phyloP scores from a whole-genome alignment of 1,140 invertebrate genomes.

The Whitmania pigra region DNA sequence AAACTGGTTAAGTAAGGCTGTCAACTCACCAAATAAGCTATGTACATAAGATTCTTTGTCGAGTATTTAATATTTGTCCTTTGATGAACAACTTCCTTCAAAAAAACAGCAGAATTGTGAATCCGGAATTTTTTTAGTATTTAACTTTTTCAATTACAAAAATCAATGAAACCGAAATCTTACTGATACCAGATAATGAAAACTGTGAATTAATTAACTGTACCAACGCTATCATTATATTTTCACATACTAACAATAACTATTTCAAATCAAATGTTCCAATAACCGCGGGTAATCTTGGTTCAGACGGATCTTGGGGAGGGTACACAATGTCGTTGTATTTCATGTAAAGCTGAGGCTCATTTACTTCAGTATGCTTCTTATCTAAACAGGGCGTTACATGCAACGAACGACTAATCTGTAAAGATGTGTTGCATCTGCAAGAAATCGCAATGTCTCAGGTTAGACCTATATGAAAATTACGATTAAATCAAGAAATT shows the following conservation, averaged over 20 bases:
- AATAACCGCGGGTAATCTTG: slow-evolving; percentile 60
- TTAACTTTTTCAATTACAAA: neutral
- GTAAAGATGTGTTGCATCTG: no score
- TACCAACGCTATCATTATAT: slow-evolving; percentile 22
- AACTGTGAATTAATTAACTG: neutral
- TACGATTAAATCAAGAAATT: no score
- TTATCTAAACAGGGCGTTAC: neutral
- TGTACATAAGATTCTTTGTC: slow-evolving; percentile 80
- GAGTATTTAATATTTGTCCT: slow-evolving; percentile 74
- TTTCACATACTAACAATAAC: slow-evolving; percentile 34
- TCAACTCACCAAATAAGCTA: slow-evolving; percentile 57
- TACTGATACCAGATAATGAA: neutral
- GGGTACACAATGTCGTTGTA: slow-evolving; percentile 66
- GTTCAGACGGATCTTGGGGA: slow-evolving; percentile 59
- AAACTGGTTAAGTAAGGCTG: neutral
- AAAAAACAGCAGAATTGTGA: neutral
- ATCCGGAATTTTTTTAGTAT: neutral
- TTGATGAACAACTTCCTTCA: slow-evolving; percentile 68
- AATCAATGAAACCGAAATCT: neutral
- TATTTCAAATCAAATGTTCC: no score
- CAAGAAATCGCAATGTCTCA: no score
- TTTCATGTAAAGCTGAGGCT: slow-evolving; percentile 31
- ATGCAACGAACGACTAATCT: neutral
- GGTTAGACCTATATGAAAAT: no score
- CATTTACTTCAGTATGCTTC: neutral